Conservation (phyloP, 2,113 vertebrate species). For the Alethe diademata region DNA sequence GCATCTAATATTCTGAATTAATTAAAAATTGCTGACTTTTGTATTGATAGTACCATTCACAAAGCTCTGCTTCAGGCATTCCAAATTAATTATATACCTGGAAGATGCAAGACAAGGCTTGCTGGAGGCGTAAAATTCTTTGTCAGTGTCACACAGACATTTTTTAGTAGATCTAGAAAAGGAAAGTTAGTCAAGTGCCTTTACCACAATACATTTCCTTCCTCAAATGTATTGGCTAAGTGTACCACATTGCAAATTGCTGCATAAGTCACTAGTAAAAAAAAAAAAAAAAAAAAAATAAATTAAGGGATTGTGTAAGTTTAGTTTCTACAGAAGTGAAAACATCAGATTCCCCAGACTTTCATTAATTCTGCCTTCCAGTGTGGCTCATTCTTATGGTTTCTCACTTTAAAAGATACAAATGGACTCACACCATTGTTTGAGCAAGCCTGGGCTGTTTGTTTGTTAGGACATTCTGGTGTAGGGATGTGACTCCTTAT, state of each 20-base stretch:
- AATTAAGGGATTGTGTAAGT: neutral
- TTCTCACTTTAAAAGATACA: neutral
- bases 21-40: neutral
- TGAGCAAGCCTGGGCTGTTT: neutral
- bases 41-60: neutral
- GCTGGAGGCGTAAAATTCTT: neutral
- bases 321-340: neutral
- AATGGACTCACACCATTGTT: rapidly evolving
- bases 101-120: neutral
- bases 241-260: neutral
- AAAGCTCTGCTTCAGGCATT: conserved; percentile 28
- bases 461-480: neutral
- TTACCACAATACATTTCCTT: neutral
- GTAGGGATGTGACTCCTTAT: neutral
- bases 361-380: neutral
- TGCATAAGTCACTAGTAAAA: neutral
- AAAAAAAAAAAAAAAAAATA: neutral
- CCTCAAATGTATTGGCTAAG: neutral
- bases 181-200: neutral
- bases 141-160: neutral
- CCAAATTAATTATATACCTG: neutral
- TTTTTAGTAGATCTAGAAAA: neutral
- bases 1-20: neutral
- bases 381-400: neutral
- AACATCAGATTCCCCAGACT: neutral